These are phyloP conservation scores for Trypoxylon attenuatum DNA, from an alignment of 2,888 invertebrate genomes.

Conservation along the genomic window DNA sequence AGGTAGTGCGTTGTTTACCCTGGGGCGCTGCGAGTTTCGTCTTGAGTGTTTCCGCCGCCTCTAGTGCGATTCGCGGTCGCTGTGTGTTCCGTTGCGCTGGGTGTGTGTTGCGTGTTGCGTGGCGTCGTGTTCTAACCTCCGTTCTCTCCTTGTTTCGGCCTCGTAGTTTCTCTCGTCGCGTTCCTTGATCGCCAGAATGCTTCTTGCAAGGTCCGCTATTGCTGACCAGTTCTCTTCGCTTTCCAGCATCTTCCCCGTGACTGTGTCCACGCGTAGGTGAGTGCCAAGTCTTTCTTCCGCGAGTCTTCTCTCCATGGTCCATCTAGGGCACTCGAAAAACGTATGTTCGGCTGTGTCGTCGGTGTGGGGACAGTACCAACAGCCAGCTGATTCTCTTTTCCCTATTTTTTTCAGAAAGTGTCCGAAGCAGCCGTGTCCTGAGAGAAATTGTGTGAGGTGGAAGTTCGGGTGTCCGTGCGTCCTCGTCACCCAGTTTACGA, in stretches of 20 bases:
- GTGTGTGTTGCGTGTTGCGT: too few species aligned
- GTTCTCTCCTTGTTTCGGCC: too few species aligned
- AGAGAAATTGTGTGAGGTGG: background rate
- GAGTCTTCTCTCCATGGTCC: background rate
- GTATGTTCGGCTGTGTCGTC: background rate
- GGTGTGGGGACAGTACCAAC: background rate
- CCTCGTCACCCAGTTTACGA: background rate
- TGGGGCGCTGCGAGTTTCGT: too few species aligned
- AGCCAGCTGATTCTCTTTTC: background rate
- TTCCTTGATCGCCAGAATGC: background rate
- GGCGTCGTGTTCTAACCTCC: too few species aligned
- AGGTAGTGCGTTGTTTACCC: too few species aligned
- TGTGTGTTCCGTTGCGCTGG: too few species aligned
- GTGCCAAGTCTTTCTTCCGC: background rate
- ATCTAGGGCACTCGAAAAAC: background rate
- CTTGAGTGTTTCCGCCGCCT: too few species aligned
- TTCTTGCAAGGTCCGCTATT: background rate
- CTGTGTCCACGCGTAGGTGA: background rate
- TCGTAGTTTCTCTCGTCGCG: background rate
- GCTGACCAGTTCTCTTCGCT: background rate
- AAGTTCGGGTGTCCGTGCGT: background rate
- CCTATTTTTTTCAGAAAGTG: background rate
- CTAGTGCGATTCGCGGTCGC: too few species aligned
- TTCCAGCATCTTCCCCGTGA: background rate
- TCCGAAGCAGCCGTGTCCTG: background rate